Percentiles rank a stretch among this genome's conserved stretches.
Conservation (phyloP, 1,140 invertebrate genomes). For the Bombus fervidus region DNA sequence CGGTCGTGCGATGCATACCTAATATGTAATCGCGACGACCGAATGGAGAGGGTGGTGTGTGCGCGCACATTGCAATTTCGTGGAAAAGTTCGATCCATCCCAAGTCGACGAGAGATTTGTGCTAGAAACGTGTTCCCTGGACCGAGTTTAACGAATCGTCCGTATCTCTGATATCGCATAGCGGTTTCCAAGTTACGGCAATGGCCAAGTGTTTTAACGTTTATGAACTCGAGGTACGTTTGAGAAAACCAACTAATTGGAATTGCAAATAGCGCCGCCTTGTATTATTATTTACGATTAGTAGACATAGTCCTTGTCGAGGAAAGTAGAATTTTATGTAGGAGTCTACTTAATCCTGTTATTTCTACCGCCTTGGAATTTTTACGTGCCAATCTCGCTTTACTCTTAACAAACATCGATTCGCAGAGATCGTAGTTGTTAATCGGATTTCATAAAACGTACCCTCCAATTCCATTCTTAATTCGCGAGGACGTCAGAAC, state of each 20-base stretch:
- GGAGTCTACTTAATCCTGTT: no score
- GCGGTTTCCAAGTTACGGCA: neutral
- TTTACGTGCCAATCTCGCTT: neutral
- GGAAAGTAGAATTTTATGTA: no score
- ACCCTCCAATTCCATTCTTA: neutral
- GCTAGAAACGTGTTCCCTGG: neutral
- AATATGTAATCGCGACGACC: conserved; percentile 30
- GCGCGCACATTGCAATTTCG: conserved; percentile 18
- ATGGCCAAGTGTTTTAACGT: no score
- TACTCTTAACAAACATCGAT: neutral
- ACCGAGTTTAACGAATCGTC: neutral
- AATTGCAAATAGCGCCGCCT: no score
- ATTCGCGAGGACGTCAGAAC: neutral
- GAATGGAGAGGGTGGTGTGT: neutral
- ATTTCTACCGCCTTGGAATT: no score
- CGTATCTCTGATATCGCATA: neutral
- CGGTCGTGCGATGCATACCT: conserved; percentile 42
- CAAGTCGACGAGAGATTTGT: conserved; percentile 16
- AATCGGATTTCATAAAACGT: neutral
- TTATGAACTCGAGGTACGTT: no score
- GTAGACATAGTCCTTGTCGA: no score
- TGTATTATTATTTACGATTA: no score
- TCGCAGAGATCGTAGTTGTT: neutral
- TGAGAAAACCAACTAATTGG: no score
- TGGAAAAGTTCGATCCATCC: neutral